Percentiles rank a stretch among this genome's conserved stretches.
These are phyloP conservation scores for Mirza zaza DNA, from an alignment of 2,113 vertebrate species.

Conservation along the genomic window DNA sequence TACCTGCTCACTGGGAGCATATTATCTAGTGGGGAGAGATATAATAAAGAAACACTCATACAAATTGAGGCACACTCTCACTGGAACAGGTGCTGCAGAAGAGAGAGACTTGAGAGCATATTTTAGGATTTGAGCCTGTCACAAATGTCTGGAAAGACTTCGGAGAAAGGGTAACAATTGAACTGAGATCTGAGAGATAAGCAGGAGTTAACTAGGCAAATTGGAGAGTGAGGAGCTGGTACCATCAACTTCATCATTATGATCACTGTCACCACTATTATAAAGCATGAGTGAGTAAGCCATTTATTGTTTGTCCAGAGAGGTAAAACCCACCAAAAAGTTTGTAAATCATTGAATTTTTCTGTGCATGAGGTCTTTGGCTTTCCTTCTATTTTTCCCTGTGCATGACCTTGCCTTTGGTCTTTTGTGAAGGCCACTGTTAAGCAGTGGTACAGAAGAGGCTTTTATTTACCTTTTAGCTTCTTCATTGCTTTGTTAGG, in stretches of 20 bases:
- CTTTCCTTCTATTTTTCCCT: not conserved
- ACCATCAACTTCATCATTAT: not conserved
- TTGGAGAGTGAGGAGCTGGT: not conserved
- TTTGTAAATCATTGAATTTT: not conserved
- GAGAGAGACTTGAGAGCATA: accelerated
- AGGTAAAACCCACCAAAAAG: not conserved
- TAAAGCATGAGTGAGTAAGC: not conserved
- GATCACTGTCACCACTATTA: not conserved
- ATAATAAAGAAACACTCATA: not conserved
- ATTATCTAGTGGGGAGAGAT: not conserved
- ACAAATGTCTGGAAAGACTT: not conserved
- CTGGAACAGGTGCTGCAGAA: not conserved
- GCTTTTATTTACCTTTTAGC: not conserved
- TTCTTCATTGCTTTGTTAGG: constrained; percentile 34
- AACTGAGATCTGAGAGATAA: not conserved
- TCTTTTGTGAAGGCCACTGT: not conserved
- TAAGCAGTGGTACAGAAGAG: not conserved
- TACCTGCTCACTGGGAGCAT: not conserved
- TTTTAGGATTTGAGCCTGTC: not conserved
- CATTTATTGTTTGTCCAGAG: not conserved
- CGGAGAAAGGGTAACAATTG: not conserved
- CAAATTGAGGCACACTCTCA: not conserved
- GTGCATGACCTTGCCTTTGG: not conserved
- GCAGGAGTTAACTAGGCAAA: not conserved
- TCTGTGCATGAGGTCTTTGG: not conserved